Evolutionary conservation across 2,888 invertebrate genomes (phyloP), one percentile per base, ranked within the genome.

Genomic region (Campoplex nolae): DNA sequence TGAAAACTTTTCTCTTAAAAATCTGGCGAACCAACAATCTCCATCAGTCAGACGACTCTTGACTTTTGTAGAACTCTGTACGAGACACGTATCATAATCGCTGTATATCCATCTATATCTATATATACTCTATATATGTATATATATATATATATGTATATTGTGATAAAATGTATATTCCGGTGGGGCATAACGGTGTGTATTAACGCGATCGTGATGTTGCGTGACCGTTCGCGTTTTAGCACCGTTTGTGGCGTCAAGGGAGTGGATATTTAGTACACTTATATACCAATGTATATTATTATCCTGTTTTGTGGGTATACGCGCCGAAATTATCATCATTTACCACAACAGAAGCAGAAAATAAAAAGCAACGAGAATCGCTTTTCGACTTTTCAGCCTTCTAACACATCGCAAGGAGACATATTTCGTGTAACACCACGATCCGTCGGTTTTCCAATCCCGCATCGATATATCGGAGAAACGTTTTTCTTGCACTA

Each of bases 161-260:
- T 62, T 79, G 75, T 56, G 82, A 83, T 78, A 67, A 83, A 81
- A 75, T 71, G 82, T 78, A 80, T 70, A 85, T 85, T 85, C 80
- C 56, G 56, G 54, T 67, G 6, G 32, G n/a, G 45, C 28, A 73
- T 67, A 48, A 73, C 58, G 54, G 42, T 80, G 58, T 58, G 32
- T 83, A 58, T 56, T 62, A 74, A 73, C 81, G 82, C 62, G 87
- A 86, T 88, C 81, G 78, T 84, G 45, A 77, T 54, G 84, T 86
- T 84, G 87, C 87, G 88, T 88, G 88, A 88, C 84, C 80, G 82
- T 71, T 84, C 67, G 78, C 84, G 77, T 82, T 88, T 88, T 83
- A 76, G 82, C 87, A 84, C 84, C 81, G 71, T 84, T 84, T 70
- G 73, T 68, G 65, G 62, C 70, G 71, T 58, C 42, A 62, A 32